These are phyloP conservation scores for Tillus elongatus DNA, from an alignment of 2,888 invertebrate genomes.

Conservation along the genomic window DNA sequence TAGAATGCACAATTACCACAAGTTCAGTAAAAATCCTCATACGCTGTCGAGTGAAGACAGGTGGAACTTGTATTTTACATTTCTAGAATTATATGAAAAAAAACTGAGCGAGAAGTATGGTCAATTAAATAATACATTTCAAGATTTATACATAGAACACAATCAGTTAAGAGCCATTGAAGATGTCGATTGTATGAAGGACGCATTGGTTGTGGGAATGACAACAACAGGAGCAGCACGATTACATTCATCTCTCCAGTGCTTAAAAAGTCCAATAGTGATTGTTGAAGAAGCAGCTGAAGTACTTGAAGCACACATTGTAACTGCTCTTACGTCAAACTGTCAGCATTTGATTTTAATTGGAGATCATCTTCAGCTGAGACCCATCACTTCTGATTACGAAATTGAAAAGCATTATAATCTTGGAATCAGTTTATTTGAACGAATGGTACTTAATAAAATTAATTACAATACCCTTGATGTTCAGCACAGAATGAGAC, in stretches of 20 bases:
- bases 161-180: constrained; percentile 48
- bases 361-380: constrained; percentile 72
- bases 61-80: constrained; percentile 35
- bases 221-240: constrained; percentile 72
- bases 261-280: constrained; percentile 56
- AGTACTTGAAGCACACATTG: constrained; percentile 73
- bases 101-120: constrained; percentile 21
- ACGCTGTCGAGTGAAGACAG: constrained; percentile 27
- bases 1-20: too few species aligned
- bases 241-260: constrained; percentile 51
- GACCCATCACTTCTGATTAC: constrained; percentile 61
- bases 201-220: constrained; percentile 57
- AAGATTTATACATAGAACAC: constrained; percentile 30
- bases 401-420: constrained; percentile 56
- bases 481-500: constrained; percentile 70
- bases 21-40: too few species aligned
- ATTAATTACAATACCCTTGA: constrained; percentile 37
- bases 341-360: constrained; percentile 79
- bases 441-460: constrained; percentile 60
- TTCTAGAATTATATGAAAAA: constrained; percentile 25
- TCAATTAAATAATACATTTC: constrained; percentile 23
- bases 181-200: constrained; percentile 48
- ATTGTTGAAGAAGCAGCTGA: constrained; percentile 87
- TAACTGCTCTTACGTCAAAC: constrained; percentile 60
- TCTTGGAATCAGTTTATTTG: constrained; percentile 72